Evolutionary conservation across 2,113 vertebrate genomes (phyloP).

Genomic region (Callorhinus ursinus): DNA sequence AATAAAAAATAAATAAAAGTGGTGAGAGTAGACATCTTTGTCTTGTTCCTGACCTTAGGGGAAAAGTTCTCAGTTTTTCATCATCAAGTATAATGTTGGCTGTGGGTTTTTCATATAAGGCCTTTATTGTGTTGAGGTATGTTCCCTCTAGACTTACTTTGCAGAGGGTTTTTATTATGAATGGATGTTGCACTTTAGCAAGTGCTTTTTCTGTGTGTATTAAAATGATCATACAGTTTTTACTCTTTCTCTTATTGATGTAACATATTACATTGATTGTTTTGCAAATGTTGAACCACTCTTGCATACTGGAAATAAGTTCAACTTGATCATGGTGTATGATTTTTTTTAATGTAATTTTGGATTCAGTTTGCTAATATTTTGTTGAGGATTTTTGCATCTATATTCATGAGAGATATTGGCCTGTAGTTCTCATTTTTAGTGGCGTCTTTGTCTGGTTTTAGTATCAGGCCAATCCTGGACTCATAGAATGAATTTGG

Average conservation of each 20-base stretch:
- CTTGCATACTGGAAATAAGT: not conserved
- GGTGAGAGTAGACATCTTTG: not conserved
- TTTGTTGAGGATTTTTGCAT: not conserved
- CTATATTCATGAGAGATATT: not conserved
- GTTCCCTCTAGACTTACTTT: not conserved
- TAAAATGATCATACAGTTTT: not conserved
- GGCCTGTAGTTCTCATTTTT: not conserved
- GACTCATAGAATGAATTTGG: not conserved
- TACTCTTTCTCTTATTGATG: not conserved
- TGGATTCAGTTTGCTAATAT: not conserved
- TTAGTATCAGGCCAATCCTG: not conserved
- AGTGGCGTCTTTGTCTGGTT: not conserved
- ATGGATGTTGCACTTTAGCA: not conserved
- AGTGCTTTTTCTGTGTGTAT: not conserved
- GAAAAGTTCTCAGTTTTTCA: not conserved
- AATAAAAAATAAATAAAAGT: not conserved
- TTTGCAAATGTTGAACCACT: not conserved
- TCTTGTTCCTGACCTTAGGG: not conserved
- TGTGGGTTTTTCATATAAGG: not conserved
- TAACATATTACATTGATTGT: not conserved
- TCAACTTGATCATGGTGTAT: not conserved
- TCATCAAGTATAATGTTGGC: not conserved
- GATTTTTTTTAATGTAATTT: not conserved
- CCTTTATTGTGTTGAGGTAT: not conserved
- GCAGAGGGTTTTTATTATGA: not conserved